Evolutionary conservation across 1,140 invertebrate species (phyloP).

Genomic region (Saxidomus purpurata): DNA sequence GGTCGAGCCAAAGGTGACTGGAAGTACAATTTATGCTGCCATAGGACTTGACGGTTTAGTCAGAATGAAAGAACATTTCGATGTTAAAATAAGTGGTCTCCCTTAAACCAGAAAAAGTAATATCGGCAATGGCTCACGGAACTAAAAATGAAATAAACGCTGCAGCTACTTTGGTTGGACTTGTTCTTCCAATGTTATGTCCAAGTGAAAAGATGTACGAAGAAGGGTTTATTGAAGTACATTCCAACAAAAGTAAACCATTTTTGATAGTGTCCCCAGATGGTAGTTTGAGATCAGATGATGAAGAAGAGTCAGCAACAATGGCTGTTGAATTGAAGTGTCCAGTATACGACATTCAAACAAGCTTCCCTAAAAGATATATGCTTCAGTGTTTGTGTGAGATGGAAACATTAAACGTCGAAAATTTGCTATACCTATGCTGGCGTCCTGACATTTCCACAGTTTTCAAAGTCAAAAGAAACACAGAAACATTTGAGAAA

Average conservation of each 20-base stretch:
- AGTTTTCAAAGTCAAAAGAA: neutral
- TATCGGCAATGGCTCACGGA: conserved; percentile 48
- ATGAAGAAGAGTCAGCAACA: neutral
- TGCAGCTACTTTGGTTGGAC: conserved; percentile 55
- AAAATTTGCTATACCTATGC: conserved; percentile 33
- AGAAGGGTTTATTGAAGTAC: conserved; percentile 49
- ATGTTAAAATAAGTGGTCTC: neutral
- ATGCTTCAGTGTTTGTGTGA: conserved; percentile 55
- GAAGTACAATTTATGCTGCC: neutral
- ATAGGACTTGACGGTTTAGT: neutral
- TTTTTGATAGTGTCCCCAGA: conserved; percentile 66
- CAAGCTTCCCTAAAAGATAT: conserved; percentile 31
- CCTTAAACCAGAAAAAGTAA: neutral
- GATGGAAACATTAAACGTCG: conserved; percentile 52
- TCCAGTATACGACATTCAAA: conserved; percentile 28
- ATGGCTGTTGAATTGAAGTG: conserved; percentile 64
- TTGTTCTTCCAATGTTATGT: conserved; percentile 47
- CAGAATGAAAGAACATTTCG: conserved; percentile 8
- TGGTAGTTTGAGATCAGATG: conserved; percentile 27
- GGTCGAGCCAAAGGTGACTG: neutral
- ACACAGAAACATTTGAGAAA: neutral
- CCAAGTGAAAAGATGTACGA: conserved; percentile 48
- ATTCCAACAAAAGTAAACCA: neutral
- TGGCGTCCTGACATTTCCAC: neutral
- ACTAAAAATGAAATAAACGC: conserved; percentile 57